Conservation (phyloP, 2,113 vertebrate genomes). For the Nannospalax galili region DNA sequence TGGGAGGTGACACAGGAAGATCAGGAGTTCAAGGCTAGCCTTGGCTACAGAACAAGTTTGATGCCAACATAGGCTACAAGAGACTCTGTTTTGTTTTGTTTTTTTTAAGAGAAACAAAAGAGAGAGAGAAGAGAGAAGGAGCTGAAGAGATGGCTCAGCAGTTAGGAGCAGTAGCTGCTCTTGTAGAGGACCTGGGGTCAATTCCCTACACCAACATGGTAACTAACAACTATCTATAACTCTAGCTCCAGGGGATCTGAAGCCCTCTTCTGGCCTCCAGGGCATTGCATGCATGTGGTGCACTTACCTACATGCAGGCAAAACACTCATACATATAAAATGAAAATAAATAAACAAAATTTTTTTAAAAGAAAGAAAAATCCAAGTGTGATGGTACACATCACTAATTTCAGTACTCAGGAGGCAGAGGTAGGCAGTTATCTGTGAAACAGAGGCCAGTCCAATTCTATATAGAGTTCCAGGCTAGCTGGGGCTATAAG, state of each 20-base stretch:
- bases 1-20: background rate
- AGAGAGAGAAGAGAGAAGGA: background rate
- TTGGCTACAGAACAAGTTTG: background rate
- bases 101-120: too few relatives aligned
- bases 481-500: too few relatives aligned
- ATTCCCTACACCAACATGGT: background rate
- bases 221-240: background rate
- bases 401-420: too few relatives aligned
- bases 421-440: too few relatives aligned
- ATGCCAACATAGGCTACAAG: background rate
- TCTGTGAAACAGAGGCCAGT: too few relatives aligned
- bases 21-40: background rate
- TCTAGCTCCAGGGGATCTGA: background rate
- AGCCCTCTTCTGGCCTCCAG: background rate
- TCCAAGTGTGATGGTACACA: too few relatives aligned
- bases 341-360: too few relatives aligned
- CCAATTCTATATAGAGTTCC: too few relatives aligned
- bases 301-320: too few relatives aligned
- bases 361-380: background rate
- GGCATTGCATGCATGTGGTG: too few relatives aligned
- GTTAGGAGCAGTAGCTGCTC: background rate
- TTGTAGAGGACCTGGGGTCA: background rate
- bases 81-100: background rate
- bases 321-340: too few relatives aligned
- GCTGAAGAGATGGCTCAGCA: background rate